Percentiles rank a stretch among this genome's conserved stretches.
These are phyloP conservation scores for Caligus rogercresseyi DNA, from an alignment of 1,140 invertebrate genomes.

Conservation along the genomic window DNA sequence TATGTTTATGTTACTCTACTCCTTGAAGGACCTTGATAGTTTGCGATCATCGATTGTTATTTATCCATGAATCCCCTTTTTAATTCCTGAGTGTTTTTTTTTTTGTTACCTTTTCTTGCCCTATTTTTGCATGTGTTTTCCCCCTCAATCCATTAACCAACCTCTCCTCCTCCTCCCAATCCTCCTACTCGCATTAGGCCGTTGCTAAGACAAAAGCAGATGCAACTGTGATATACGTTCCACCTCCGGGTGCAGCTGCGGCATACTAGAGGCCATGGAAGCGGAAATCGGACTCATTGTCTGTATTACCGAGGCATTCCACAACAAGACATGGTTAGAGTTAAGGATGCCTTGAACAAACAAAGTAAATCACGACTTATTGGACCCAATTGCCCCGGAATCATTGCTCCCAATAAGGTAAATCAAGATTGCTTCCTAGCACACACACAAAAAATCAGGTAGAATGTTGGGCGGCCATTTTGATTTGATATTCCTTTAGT, in stretches of 20 bases:
- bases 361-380: conserved; percentile 89
- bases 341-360: conserved; percentile 70
- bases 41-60: too few species aligned
- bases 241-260: conserved; percentile 47
- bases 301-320: conserved; percentile 98
- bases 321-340: conserved; percentile 95
- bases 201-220: conserved; percentile 64
- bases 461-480: too few species aligned
- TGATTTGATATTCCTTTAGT: too few species aligned
- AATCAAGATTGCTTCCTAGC: background rate
- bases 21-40: too few species aligned
- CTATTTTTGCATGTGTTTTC: too few species aligned
- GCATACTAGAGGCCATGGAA: conserved; percentile 62
- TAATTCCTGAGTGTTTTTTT: too few species aligned
- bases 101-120: too few species aligned
- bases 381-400: conserved; percentile 96
- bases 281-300: conserved; percentile 94
- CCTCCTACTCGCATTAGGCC: conserved; percentile 39
- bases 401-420: conserved; percentile 72
- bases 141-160: too few species aligned
- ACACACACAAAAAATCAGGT: too few species aligned
- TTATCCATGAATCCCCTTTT: too few species aligned
- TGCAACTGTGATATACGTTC: conserved; percentile 93
- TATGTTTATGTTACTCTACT: too few species aligned
- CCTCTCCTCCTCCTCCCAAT: background rate